A percentile compares a stretch with the other conserved stretches of the same genome.
Conservation (phyloP, 2,797 vertebrate species). For the Petrocephalus schoutedeni region DNA sequence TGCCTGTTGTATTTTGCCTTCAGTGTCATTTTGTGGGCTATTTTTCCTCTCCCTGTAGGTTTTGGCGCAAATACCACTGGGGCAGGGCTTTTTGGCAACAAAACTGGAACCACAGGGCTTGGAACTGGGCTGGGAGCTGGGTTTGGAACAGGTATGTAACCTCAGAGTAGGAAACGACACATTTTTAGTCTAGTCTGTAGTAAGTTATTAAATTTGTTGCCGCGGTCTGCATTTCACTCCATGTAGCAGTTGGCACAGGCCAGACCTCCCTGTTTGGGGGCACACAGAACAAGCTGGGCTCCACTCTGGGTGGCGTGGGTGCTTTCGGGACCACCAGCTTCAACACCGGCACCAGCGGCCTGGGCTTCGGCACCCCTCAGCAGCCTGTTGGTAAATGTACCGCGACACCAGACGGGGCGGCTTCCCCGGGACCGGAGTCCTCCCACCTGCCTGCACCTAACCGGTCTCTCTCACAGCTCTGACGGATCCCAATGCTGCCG, state of each 20-base stretch:
- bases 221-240: constrained; percentile 22
- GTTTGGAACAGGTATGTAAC: constrained; percentile 80
- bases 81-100: constrained; percentile 83
- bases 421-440: too few species aligned
- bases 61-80: constrained; percentile 74
- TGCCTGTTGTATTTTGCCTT: not conserved
- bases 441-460: not conserved
- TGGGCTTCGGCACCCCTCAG: constrained; percentile 83
- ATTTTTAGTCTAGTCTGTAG: not conserved
- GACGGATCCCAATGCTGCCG: constrained; percentile 76
- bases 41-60: constrained; percentile 52
- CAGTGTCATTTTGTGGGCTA: not conserved
- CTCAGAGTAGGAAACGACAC: not conserved
- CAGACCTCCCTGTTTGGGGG: constrained; percentile 82
- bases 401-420: too few species aligned
- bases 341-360: constrained; percentile 63
- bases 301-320: constrained; percentile 76
- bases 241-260: constrained; percentile 72
- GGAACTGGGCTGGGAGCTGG: constrained; percentile 77
- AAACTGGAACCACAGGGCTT: constrained; percentile 74
- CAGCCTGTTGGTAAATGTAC: constrained; percentile 81
- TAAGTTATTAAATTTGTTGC: not conserved
- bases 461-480: constrained; percentile 59
- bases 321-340: constrained; percentile 75
- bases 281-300: constrained; percentile 79